Percentiles rank a stretch among this genome's conserved stretches.
phyloP scores from a whole-genome alignment of 1,140 invertebrate species.

The Danaus melanippus region DNA sequence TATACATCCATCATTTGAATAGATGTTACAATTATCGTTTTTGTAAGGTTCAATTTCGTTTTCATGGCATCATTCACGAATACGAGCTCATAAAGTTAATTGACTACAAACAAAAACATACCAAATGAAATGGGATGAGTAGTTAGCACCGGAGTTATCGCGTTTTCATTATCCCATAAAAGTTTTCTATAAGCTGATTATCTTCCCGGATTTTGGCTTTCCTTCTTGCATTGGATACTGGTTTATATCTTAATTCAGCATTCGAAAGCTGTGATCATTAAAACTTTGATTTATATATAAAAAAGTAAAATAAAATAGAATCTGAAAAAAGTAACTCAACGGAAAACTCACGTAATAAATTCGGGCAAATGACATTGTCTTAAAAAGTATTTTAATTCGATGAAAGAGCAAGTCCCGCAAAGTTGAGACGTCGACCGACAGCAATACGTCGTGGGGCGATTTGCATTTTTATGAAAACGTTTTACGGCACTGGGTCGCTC shows the following conservation, averaged over 20 bases:
- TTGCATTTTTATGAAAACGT: constrained; percentile 65
- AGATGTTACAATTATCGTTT: background rate
- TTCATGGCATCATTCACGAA: constrained; percentile 8
- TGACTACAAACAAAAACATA: constrained; percentile 21
- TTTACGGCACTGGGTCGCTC: constrained; percentile 28
- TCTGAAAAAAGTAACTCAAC: constrained; percentile 7
- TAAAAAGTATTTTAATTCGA: constrained; percentile 61
- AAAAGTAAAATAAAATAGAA: no score
- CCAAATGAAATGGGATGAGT: constrained; percentile 23
- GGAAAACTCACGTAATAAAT: constrained; percentile 17
- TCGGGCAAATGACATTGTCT: constrained; percentile 45
- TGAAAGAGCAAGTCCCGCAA: constrained; percentile 38
- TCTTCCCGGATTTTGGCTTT: constrained; percentile 2
- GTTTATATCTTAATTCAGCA: no score
- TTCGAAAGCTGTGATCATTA: no score
- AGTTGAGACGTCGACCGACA: constrained; percentile 34
- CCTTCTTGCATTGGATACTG: no score
- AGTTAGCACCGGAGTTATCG: constrained; percentile 20
- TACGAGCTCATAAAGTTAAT: constrained; percentile 20
- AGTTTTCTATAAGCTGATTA: constrained; percentile 20
- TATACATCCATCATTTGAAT: no score
- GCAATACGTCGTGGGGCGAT: constrained; percentile 52
- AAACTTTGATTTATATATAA: no score
- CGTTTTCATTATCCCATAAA: constrained; percentile 18
- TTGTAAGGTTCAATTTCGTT: constrained; percentile 10